Evolutionary conservation across 1,140 invertebrate species (phyloP).

Genomic region (Drosophila paulistorum): DNA sequence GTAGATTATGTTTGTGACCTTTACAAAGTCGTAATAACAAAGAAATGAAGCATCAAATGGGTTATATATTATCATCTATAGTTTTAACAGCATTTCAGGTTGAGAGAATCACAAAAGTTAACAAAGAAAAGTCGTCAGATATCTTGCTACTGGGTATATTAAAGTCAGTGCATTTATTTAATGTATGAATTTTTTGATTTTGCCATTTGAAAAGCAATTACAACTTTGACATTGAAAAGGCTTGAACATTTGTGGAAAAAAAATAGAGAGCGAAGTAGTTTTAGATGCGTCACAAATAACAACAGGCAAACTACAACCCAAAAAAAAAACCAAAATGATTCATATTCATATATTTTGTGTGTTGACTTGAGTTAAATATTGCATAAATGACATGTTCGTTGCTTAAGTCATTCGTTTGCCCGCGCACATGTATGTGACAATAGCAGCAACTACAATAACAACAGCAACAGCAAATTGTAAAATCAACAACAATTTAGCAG

Average conservation of each 20-base stretch:
- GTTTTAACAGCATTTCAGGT: too few relatives aligned
- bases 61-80: too few relatives aligned
- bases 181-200: neutral
- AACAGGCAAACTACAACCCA: neutral
- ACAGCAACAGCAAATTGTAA: slow-evolving; percentile 30
- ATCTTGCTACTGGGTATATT: neutral
- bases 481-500: slow-evolving; percentile 53
- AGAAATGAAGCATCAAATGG: too few relatives aligned
- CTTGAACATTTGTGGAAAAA: slow-evolving; percentile 29
- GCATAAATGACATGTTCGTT: slow-evolving; percentile 60
- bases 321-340: slow-evolving; percentile 38
- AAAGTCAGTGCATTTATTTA: neutral
- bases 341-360: slow-evolving; percentile 27
- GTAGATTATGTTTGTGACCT: too few relatives aligned
- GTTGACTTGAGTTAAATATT: slow-evolving; percentile 43
- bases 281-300: slow-evolving; percentile 43
- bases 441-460: slow-evolving; percentile 20
- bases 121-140: neutral
- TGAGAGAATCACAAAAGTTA: too few relatives aligned
- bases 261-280: slow-evolving; percentile 21
- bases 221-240: slow-evolving; percentile 69
- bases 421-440: slow-evolving; percentile 47
- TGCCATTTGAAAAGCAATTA: slow-evolving; percentile 50
- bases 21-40: too few relatives aligned
- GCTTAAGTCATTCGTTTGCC: slow-evolving; percentile 63